These are phyloP conservation scores for Dromaius novaehollandiae DNA, from an alignment of 2,113 vertebrate genomes.

Conservation along the genomic window DNA sequence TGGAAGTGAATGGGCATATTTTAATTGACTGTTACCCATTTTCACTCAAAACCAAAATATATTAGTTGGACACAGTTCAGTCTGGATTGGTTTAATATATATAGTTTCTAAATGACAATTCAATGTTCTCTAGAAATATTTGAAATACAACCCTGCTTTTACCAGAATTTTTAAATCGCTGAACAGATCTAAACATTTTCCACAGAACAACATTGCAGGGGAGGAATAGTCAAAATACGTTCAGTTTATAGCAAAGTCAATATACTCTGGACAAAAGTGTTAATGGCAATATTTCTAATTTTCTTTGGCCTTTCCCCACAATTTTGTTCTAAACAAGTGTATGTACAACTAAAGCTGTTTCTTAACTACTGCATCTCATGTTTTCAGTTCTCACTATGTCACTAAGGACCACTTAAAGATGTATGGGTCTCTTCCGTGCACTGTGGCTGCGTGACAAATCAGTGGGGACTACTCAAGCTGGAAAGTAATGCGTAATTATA, in stretches of 20 bases:
- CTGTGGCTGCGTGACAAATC: background rate
- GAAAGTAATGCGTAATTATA: background rate
- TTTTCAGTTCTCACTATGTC: background rate
- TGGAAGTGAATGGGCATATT: background rate
- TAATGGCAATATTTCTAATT: background rate
- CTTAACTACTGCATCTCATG: background rate
- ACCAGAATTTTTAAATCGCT: background rate
- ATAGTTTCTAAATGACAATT: background rate
- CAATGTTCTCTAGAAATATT: fast-evolving
- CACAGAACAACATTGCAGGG: background rate
- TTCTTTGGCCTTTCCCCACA: background rate
- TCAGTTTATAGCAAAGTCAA: background rate
- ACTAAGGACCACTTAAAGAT: background rate
- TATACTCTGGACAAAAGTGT: background rate
- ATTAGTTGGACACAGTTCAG: background rate
- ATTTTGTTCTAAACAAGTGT: background rate
- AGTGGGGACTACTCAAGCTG: background rate
- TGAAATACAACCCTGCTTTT: background rate
- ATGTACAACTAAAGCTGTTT: background rate
- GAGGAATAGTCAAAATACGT: background rate
- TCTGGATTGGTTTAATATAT: background rate
- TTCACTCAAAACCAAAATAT: background rate
- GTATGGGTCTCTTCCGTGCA: background rate
- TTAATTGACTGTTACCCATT: background rate
- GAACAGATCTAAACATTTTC: background rate